Evolutionary conservation across 2,888 invertebrate genomes (phyloP).

Genomic region (Amblyjoppa proteus): DNA sequence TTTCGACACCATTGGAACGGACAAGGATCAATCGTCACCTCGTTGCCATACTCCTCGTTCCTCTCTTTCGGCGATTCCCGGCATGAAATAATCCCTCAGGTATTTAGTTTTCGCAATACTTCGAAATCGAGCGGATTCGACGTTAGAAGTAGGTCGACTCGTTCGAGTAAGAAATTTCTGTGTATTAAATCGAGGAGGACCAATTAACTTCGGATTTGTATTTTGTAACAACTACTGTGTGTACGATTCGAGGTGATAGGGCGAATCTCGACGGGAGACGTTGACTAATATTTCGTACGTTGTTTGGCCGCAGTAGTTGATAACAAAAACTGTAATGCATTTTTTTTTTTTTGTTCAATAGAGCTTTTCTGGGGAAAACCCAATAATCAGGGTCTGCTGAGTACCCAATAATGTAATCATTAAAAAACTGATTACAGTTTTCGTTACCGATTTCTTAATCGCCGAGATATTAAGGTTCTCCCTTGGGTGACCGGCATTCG

Average conservation of each 20-base stretch:
- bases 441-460: not conserved
- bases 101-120: conserved; percentile 1
- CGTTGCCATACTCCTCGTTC: not conserved
- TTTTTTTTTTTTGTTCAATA: too few species aligned
- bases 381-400: too few species aligned
- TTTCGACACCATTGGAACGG: not conserved
- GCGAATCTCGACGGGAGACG: not conserved
- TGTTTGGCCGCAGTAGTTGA: too few species aligned
- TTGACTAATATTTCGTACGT: not conserved
- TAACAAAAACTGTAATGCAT: too few species aligned
- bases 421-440: not conserved
- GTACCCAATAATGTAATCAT: too few species aligned
- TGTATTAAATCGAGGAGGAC: conserved; percentile 6
- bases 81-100: not conserved
- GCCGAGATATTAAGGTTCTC: too few species aligned
- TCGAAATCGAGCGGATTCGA: not conserved
- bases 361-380: not conserved
- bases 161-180: conserved; percentile 23
- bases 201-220: conserved; percentile 17
- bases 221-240: conserved; percentile 31
- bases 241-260: conserved; percentile 5
- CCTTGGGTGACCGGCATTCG: not conserved
- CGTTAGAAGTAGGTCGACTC: not conserved
- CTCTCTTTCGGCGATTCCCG: not conserved
- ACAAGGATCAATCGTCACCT: conserved; percentile 8